Conservation (phyloP, 2,888 invertebrate species). For the Harpalus rufipes region DNA sequence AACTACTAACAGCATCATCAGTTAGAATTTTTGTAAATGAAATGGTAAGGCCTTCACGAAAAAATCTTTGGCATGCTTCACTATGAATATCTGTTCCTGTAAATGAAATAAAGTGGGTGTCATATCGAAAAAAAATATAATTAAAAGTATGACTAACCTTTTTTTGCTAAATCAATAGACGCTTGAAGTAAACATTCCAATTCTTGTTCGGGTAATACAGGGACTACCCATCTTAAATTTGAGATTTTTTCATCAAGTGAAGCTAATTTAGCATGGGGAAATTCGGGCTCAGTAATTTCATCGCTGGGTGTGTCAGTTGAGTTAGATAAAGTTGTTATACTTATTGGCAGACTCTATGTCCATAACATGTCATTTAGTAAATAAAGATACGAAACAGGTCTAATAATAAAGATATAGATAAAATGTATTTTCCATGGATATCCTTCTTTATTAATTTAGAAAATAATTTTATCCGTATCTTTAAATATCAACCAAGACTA, state of each 20-base stretch:
- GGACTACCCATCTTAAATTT: slow-evolving; percentile 97
- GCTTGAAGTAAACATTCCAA: slow-evolving; percentile 94
- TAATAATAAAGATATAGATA: not conserved
- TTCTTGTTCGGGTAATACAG: slow-evolving; percentile 97
- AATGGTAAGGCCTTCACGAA: slow-evolving; percentile 94
- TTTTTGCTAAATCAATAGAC: slow-evolving; percentile 91
- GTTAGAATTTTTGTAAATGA: slow-evolving; percentile 98
- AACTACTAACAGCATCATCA: slow-evolving; percentile 98
- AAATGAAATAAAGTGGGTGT: slow-evolving; percentile 68
- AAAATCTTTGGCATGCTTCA: slow-evolving; percentile 95
- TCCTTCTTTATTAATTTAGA: not conserved
- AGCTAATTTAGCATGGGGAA: slow-evolving; percentile 92
- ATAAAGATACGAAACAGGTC: slow-evolving; percentile 1
- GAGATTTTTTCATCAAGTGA: slow-evolving; percentile 97
- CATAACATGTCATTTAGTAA: slow-evolving; percentile 37
- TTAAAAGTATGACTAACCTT: slow-evolving; percentile 80
- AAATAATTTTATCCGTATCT: not conserved
- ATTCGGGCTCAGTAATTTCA: slow-evolving; percentile 82
- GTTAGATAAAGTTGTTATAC: slow-evolving; percentile 56
- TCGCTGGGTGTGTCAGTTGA: slow-evolving; percentile 71
- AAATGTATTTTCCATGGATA: not conserved
- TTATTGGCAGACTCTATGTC: slow-evolving; percentile 56
- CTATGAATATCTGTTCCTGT: slow-evolving; percentile 92
- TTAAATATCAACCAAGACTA: too few relatives aligned
- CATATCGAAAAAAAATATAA: slow-evolving; percentile 35